phyloP scores from a whole-genome alignment of 1,140 invertebrate species.

The Venustaconcha ellipsiformis region DNA sequence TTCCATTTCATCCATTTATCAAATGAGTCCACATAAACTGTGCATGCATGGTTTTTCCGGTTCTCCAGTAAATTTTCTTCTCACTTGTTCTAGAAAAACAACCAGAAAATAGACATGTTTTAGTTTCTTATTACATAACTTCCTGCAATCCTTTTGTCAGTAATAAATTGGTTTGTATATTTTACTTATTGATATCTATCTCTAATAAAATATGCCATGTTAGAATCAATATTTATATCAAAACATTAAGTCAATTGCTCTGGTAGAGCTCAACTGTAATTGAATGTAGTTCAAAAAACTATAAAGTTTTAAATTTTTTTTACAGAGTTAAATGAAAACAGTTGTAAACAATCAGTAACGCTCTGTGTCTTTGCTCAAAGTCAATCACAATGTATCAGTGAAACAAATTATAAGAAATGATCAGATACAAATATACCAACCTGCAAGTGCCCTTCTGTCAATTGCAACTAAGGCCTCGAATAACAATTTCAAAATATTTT shows the following conservation, averaged over 20 bases:
- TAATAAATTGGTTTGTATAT: too few species aligned
- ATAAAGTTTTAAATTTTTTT: not conserved
- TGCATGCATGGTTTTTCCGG: conserved; percentile 40
- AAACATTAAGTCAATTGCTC: not conserved
- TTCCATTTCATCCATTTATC: not conserved
- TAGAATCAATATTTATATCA: not conserved
- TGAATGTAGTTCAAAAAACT: not conserved
- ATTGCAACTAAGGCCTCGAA: conserved; percentile 76
- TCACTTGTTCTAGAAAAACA: conserved; percentile 41
- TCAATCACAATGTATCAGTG: not conserved
- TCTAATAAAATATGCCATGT: not conserved
- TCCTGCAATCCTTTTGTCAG: not conserved
- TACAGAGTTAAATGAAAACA: not conserved
- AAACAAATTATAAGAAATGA: not conserved
- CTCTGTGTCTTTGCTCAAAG: not conserved
- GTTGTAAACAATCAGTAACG: not conserved
- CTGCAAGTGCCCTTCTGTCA: conserved; percentile 75
- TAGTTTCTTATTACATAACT: not conserved
- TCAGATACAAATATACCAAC: conserved; percentile 50
- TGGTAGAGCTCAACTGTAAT: not conserved
- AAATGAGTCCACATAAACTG: conserved; percentile 31
- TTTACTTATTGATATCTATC: not conserved
- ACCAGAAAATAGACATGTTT: not conserved
- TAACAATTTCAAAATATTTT: conserved; percentile 76
- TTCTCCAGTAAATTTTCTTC: conserved; percentile 29